phyloP scores from a whole-genome alignment of 2,113 vertebrate species.

The Puntigrus tetrazona region DNA sequence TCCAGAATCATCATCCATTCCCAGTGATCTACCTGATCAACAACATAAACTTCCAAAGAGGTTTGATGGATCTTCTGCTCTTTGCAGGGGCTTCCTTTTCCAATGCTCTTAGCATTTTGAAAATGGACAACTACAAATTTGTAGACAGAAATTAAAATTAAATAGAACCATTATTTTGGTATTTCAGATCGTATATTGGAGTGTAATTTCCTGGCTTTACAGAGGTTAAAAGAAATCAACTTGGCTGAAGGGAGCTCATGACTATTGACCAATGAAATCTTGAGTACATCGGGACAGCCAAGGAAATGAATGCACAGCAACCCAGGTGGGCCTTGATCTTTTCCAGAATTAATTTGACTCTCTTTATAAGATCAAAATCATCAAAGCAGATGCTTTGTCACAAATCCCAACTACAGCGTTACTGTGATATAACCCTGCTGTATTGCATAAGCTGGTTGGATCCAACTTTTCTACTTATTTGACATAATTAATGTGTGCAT shows the following conservation, averaged over 20 bases:
- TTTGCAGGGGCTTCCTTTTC: background rate
- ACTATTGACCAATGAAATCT: background rate
- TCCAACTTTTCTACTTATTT: background rate
- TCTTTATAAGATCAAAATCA: too few species aligned
- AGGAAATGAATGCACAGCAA: background rate
- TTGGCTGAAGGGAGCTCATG: too few species aligned
- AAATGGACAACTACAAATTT: background rate
- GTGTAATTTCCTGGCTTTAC: background rate
- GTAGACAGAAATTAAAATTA: background rate
- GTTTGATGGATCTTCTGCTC: background rate
- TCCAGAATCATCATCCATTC: background rate
- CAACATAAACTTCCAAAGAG: background rate
- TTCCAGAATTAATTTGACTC: too few species aligned
- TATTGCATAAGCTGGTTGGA: too few species aligned
- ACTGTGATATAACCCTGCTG: too few species aligned
- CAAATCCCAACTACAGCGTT: too few species aligned
- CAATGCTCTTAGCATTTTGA: background rate
- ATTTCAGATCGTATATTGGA: background rate
- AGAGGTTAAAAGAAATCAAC: background rate
- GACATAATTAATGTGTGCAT: background rate
- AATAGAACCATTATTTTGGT: background rate
- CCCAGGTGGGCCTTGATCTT: too few species aligned
- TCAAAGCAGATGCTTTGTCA: too few species aligned
- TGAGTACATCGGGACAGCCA: background rate
- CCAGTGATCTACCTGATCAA: background rate